phyloP scores from a whole-genome alignment of 2,797 vertebrate genomes.

The Melanotaenia boesemani region DNA sequence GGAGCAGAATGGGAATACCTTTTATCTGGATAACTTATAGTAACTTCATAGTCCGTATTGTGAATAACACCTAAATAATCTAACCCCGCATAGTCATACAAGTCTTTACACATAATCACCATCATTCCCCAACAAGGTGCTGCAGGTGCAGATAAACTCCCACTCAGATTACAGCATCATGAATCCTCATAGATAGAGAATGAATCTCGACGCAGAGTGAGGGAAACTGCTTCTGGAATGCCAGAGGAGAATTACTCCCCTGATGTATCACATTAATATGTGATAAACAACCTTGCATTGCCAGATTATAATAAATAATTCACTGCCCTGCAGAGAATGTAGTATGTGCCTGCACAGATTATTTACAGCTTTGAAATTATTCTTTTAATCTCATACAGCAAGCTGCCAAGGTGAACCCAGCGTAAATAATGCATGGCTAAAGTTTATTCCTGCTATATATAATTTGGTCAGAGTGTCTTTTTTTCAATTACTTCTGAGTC shows the following conservation, averaged over 20 bases:
- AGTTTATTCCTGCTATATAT: slow-evolving; percentile 68
- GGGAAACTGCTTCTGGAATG: slow-evolving; percentile 75
- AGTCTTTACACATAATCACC: slow-evolving; percentile 64
- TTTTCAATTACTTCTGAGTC: slow-evolving; percentile 46
- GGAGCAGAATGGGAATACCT: slow-evolving; percentile 38
- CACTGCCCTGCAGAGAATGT: slow-evolving; percentile 83
- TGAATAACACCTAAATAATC: slow-evolving; percentile 62
- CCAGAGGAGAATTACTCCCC: slow-evolving; percentile 82
- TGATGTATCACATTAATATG: slow-evolving; percentile 88
- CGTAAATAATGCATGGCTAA: slow-evolving; percentile 77
- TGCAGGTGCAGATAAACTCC: slow-evolving; percentile 78
- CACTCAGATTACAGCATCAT: slow-evolving; percentile 76
- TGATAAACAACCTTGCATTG: slow-evolving; percentile 86
- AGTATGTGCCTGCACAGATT: slow-evolving; percentile 82
- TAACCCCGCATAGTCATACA: slow-evolving; percentile 53
- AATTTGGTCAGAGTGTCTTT: slow-evolving; percentile 40
- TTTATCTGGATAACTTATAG: slow-evolving; percentile 25
- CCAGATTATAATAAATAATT: slow-evolving; percentile 88
- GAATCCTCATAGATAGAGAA: slow-evolving; percentile 80
- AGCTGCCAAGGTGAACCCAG: slow-evolving; percentile 79
- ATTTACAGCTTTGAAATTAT: slow-evolving; percentile 84
- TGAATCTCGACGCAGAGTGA: slow-evolving; percentile 66
- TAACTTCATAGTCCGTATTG: slow-evolving; percentile 36
- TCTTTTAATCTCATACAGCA: slow-evolving; percentile 79
- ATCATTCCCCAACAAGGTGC: slow-evolving; percentile 59